phyloP scores from a whole-genome alignment of 2,888 invertebrate genomes.

The Lydus trimaculatus region DNA sequence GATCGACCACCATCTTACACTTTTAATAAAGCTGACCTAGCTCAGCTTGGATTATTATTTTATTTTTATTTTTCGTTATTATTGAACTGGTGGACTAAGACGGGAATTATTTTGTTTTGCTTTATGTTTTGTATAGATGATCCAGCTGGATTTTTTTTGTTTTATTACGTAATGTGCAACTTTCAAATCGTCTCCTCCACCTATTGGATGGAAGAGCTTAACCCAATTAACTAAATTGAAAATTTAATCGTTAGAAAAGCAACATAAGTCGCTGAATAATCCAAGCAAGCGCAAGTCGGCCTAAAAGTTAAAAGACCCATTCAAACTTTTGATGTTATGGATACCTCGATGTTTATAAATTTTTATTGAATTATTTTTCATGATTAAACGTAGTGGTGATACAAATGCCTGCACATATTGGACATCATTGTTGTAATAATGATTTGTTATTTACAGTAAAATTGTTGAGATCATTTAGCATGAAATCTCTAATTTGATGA shows the following conservation, averaged over 20 bases:
- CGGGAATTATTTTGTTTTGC: no score
- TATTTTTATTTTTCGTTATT: not conserved
- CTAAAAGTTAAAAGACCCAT: slow-evolving; percentile 24
- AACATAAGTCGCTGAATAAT: not conserved
- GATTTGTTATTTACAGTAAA: slow-evolving; percentile 25
- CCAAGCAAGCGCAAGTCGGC: slow-evolving; percentile 19
- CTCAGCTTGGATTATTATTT: slow-evolving; percentile 19
- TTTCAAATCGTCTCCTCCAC: not conserved
- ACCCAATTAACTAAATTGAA: slow-evolving; percentile 11
- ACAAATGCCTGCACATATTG: slow-evolving; percentile 44
- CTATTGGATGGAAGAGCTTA: not conserved
- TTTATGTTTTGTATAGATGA: no score
- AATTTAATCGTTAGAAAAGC: slow-evolving; percentile 9
- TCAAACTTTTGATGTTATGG: slow-evolving; percentile 44
- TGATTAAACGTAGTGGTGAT: slow-evolving; percentile 42
- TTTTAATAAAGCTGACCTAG: slow-evolving; percentile 37
- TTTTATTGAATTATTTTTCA: slow-evolving; percentile 37
- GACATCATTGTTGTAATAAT: slow-evolving; percentile 37
- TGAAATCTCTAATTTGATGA: slow-evolving; percentile 17
- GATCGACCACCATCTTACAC: slow-evolving; percentile 57
- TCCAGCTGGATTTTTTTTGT: no score
- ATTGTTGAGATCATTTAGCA: slow-evolving; percentile 9
- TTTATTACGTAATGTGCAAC: no score
- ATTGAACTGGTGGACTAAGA: not conserved
- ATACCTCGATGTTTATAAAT: slow-evolving; percentile 41